These are phyloP conservation scores for Daphoenositta chrysoptera DNA, from an alignment of 2,113 vertebrate species.

Conservation along the genomic window DNA sequence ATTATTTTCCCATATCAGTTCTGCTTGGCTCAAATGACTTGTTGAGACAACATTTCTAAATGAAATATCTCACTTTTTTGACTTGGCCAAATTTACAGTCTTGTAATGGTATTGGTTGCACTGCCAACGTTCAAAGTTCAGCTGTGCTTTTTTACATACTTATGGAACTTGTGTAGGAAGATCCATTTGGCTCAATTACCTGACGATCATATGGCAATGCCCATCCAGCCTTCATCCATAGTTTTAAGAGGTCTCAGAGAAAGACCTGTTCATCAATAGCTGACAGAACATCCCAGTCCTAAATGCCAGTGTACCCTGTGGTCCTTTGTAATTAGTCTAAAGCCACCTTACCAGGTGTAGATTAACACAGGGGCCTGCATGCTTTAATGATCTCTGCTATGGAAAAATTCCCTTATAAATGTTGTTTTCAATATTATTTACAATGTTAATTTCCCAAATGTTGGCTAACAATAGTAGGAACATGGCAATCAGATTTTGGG, in stretches of 20 bases:
- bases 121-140: not conserved
- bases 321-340: not conserved
- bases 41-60: not conserved
- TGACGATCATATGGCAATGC: not conserved
- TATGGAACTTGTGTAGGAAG: not conserved
- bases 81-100: not conserved
- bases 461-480: not conserved
- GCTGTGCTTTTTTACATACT: not conserved
- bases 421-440: not conserved
- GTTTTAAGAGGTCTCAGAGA: not conserved
- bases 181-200: not conserved
- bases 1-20: not conserved
- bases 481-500: not conserved
- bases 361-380: not conserved
- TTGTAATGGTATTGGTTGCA: not conserved
- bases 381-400: not conserved
- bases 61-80: not conserved
- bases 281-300: not conserved
- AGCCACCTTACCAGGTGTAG: not conserved
- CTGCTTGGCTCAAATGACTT: not conserved
- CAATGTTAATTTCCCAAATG: not conserved
- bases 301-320: too few species aligned
- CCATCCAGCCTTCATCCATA: not conserved
- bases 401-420: not conserved
- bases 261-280: not conserved